Percentiles rank a stretch among this genome's conserved stretches.
Conservation (phyloP, 2,113 vertebrate genomes). For the Eolophus roseicapilla region DNA sequence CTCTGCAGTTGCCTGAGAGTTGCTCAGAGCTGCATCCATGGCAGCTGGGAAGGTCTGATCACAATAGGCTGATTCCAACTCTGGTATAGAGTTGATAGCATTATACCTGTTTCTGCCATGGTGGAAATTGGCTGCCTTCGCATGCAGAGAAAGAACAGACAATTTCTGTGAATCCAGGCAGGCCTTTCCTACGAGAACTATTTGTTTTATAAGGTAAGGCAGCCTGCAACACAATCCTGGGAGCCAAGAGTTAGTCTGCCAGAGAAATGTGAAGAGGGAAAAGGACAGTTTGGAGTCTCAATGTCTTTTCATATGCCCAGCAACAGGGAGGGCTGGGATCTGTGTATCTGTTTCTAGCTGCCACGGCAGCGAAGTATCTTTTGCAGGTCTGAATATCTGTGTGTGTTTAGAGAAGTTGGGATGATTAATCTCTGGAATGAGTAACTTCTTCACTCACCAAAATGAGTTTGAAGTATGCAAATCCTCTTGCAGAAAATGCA, state of each 20-base stretch:
- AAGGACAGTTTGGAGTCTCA: neutral
- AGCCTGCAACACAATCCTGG: neutral
- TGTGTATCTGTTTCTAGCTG: neutral
- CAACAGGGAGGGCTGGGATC: neutral
- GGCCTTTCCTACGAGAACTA: neutral
- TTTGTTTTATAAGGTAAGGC: conserved; percentile 5
- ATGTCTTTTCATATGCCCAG: neutral
- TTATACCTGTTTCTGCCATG: neutral
- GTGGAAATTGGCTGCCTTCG: conserved; percentile 12
- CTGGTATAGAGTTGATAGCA: neutral
- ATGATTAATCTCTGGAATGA: neutral
- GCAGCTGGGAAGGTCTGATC: neutral
- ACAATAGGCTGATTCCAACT: neutral
- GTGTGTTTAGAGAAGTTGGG: neutral
- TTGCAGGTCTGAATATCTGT: neutral
- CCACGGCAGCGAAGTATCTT: neutral
- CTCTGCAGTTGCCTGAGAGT: neutral
- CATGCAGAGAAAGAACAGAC: neutral
- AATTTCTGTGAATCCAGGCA: neutral
- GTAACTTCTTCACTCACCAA: neutral
- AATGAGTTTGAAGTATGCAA: neutral
- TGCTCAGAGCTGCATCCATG: neutral
- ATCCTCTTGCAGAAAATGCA: neutral
- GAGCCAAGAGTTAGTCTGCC: neutral
- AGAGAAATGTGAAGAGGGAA: neutral